Base-by-base conservation (phyloP, 2,797 vertebrate genomes). In the Lacerta bilineata region DNA sequence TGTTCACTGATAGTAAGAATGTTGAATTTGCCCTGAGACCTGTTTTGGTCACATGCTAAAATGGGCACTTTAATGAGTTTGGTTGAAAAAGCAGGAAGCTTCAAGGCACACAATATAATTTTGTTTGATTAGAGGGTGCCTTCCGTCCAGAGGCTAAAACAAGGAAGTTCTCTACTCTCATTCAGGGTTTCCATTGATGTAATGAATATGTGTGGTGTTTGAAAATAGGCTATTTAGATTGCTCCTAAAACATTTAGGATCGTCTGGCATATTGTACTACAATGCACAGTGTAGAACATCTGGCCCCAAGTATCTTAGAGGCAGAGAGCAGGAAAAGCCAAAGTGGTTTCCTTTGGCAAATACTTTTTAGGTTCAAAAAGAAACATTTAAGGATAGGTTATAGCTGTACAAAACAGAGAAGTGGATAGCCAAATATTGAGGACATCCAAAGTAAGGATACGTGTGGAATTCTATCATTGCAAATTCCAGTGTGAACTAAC, bases 41-140 rank as follows among this genome's bases (percentile, higher is more conserved):
- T 94, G 94, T 95, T 94, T 94, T 95, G 93, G 27, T 85, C 91
- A 91, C 71, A 92, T 87, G 92, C 91, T 94, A 88, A 92, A 95
- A 93, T 93, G 88, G 0, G 59, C 85, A 71, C 92, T 94, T 92
- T 92, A 93, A 92, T 94, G 87, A 94, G 89, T 89, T 90, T 92
- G 92, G 91, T 91, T 89, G 89, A 86, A 92, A 84, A 93, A 94
- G 83, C 93, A 93, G 90, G 92, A 91, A 88, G 88, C 88, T n/a
- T 5, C 75, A 91, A 83, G 91, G 82, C 92, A 93, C 80, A 61
- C 92, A 93, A 89, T 95, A 79, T 95, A 94, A 95, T 95, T 95
- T 95, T 89, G 92, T 64, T 87, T 94, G 92, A 95, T 96, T 94
- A 92, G 87, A 95, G 93, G 91, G 90, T 94, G 27, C 6, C 0